Evolutionary conservation across 2,888 invertebrate genomes (phyloP).

Genomic region (Melipona bicolor): DNA sequence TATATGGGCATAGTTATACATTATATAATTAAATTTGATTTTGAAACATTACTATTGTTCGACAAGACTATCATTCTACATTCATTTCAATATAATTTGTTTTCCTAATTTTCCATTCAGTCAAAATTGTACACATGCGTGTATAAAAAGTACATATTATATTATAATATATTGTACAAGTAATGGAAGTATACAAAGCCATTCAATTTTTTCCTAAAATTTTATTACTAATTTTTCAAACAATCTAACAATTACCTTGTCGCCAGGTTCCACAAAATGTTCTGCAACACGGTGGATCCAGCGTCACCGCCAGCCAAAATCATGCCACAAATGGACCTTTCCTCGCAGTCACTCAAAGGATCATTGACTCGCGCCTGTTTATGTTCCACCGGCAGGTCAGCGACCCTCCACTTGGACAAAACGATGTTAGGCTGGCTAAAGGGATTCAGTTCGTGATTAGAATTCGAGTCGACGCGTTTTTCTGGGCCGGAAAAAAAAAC

Average conservation of each 20-base stretch:
- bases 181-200: background rate
- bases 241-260: slow-evolving; percentile 64
- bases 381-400: slow-evolving; percentile 79
- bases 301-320: slow-evolving; percentile 72
- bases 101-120: too few relatives aligned
- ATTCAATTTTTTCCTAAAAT: background rate
- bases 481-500: background rate
- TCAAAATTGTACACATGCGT: too few relatives aligned
- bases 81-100: too few relatives aligned
- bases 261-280: slow-evolving; percentile 74
- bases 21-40: too few relatives aligned
- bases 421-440: slow-evolving; percentile 78
- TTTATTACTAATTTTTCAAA: background rate
- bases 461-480: background rate
- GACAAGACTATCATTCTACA: too few relatives aligned
- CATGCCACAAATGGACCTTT: slow-evolving; percentile 79
- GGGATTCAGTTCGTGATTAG: slow-evolving; percentile 21
- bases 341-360: slow-evolving; percentile 75
- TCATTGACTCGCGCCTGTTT: slow-evolving; percentile 66
- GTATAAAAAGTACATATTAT: too few relatives aligned
- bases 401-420: slow-evolving; percentile 79
- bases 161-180: background rate
- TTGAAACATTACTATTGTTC: too few relatives aligned
- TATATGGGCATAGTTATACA: too few relatives aligned
- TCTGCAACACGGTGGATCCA: slow-evolving; percentile 70